Percentiles rank a stretch among this genome's conserved stretches.
Conservation (phyloP, 2,113 vertebrate species). For the Aptenodytes forsteri region DNA sequence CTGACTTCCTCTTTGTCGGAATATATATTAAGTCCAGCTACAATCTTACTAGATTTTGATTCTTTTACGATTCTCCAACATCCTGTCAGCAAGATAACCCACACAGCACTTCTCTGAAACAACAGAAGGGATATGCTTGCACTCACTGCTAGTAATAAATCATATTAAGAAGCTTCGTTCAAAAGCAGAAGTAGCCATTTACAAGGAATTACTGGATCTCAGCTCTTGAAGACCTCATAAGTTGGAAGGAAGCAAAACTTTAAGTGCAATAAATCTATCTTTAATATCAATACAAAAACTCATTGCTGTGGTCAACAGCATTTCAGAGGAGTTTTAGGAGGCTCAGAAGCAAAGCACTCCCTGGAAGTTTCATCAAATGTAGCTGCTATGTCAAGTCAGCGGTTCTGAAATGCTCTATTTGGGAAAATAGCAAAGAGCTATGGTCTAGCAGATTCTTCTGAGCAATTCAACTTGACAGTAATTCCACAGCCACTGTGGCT, state of each 20-base stretch:
- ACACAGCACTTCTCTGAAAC: neutral
- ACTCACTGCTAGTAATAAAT: neutral
- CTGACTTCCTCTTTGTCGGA: too few relatives aligned
- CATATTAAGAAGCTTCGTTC: neutral
- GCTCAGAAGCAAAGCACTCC: constrained; percentile 18
- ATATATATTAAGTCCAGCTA: neutral
- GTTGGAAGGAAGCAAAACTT: neutral
- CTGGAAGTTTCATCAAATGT: neutral
- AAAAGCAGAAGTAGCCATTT: neutral
- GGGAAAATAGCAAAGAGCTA: constrained; percentile 38
- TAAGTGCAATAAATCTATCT: constrained; percentile 3
- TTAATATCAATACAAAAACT: neutral
- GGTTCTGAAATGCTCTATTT: constrained; percentile 45
- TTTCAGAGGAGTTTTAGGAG: constrained; percentile 11
- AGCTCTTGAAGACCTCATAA: neutral
- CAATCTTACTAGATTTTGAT: neutral
- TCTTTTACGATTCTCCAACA: neutral
- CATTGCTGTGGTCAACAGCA: neutral
- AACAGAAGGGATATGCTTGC: neutral
- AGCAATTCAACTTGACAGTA: neutral
- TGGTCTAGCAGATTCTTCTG: neutral
- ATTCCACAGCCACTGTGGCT: neutral
- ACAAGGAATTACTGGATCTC: neutral
- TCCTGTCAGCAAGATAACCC: neutral
- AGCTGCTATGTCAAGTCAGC: constrained; percentile 45